Percentiles rank a stretch among this genome's conserved stretches.
Conservation (phyloP, 2,113 vertebrate genomes). For the Oenanthe melanoleuca region DNA sequence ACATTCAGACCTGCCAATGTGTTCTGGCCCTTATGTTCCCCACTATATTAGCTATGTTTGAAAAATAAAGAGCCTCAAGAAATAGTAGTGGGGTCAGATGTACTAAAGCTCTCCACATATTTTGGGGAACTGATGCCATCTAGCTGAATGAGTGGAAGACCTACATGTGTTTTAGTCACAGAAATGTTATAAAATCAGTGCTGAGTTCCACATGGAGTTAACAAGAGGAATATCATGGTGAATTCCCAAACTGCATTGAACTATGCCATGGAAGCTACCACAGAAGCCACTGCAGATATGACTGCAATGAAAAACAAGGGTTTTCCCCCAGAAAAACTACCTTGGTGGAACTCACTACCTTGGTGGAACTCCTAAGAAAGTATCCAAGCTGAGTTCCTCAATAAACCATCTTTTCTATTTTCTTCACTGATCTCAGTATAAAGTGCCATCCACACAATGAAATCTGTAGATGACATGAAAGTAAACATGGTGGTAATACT, state of each 20-base stretch:
- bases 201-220: background rate
- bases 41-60: background rate
- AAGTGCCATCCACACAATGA: background rate
- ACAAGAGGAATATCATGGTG: background rate
- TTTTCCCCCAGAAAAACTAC: background rate
- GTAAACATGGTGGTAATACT: background rate
- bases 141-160: background rate
- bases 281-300: background rate
- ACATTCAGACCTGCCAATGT: background rate
- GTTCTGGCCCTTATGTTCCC: background rate
- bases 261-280: background rate
- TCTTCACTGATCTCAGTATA: background rate
- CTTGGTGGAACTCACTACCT: too few species aligned
- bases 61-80: background rate
- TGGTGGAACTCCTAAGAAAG: background rate
- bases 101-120: background rate
- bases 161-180: fast-evolving
- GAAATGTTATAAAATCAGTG: background rate
- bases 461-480: background rate
- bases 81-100: background rate
- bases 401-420: background rate
- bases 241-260: background rate
- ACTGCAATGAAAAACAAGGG: background rate
- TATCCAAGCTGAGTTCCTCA: fast-evolving
- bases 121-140: background rate